These are phyloP conservation scores for Eriocheir sinensis DNA, from an alignment of 1,140 invertebrate genomes.

Conservation along the genomic window DNA sequence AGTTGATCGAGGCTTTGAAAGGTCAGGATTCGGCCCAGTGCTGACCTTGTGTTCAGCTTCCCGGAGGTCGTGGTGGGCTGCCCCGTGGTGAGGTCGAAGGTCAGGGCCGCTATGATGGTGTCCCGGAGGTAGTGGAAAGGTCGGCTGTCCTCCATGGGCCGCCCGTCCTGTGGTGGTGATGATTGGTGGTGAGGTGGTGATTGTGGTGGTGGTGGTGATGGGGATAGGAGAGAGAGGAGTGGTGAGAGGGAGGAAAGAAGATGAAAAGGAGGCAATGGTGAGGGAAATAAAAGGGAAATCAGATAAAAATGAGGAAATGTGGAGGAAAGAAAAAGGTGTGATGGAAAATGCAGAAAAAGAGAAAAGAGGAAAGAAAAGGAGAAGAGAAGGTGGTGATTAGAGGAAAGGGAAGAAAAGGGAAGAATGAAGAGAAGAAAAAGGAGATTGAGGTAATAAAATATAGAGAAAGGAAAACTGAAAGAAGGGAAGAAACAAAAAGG, in stretches of 20 bases:
- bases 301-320: too few relatives aligned
- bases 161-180: conserved; percentile 59
- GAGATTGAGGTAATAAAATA: too few relatives aligned
- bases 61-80: neutral
- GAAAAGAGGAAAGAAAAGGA: neutral
- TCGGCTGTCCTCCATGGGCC: conserved; percentile 38
- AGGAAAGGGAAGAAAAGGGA: too few relatives aligned
- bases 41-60: conserved; percentile 34
- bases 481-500: too few relatives aligned
- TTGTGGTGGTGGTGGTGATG: neutral
- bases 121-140: conserved; percentile 65
- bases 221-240: neutral
- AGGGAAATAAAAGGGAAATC: too few relatives aligned
- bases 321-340: neutral
- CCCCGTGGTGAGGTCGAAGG: conserved; percentile 30
- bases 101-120: conserved; percentile 65
- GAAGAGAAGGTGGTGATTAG: too few relatives aligned
- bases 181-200: neutral
- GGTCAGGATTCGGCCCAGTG: conserved; percentile 59
- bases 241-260: too few relatives aligned
- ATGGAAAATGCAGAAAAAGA: neutral
- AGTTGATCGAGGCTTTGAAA: conserved; percentile 62
- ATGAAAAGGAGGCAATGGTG: too few relatives aligned
- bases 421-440: too few relatives aligned
- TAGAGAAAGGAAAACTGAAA: too few relatives aligned